Conservation (phyloP, 37 sponge, comb jelly and placozoan genomes). For the Petrosia ficiformis region DNA sequence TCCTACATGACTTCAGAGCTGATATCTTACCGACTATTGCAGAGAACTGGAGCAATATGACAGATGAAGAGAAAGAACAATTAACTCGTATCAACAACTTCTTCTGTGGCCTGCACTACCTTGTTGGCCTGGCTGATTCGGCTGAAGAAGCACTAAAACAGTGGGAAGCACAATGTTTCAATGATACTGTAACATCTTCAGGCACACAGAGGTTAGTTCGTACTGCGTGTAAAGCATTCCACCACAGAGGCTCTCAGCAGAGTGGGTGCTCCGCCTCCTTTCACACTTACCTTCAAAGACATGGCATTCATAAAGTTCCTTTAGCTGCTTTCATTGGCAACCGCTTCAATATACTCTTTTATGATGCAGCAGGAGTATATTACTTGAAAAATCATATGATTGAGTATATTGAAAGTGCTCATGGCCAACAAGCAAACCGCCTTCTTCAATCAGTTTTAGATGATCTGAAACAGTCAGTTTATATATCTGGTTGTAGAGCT, state of each 20-base stretch:
- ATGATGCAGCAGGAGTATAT: slow-evolving; percentile 44
- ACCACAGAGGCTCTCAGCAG: slow-evolving; percentile 40
- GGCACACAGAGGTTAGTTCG: slow-evolving; percentile 40
- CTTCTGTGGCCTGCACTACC: slow-evolving; percentile 56
- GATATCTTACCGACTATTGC: slow-evolving; percentile 33
- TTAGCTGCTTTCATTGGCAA: slow-evolving; percentile 43
- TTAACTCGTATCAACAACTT: slow-evolving; percentile 38
- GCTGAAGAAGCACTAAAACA: slow-evolving; percentile 25
- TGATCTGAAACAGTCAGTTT: slow-evolving; percentile 15
- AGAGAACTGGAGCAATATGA: slow-evolving; percentile 14
- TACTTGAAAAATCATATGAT: slow-evolving; percentile 20
- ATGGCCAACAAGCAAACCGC: slow-evolving; percentile 26
- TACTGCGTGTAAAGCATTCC: slow-evolving; percentile 60
- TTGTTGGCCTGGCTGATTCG: slow-evolving; percentile 48
- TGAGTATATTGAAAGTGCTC: slow-evolving; percentile 18
- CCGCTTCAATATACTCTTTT: slow-evolving; percentile 39
- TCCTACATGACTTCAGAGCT: slow-evolving; percentile 29
- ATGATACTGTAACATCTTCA: not conserved
- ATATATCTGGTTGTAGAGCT: slow-evolving; percentile 35
- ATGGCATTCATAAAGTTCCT: slow-evolving; percentile 27
- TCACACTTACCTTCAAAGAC: slow-evolving; percentile 17
- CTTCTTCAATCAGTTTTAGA: slow-evolving; percentile 24
- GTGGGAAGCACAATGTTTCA: slow-evolving; percentile 15
- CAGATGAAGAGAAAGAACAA: slow-evolving; percentile 10
- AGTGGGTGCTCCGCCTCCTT: slow-evolving; percentile 9